Evolutionary conservation across 2,888 invertebrate genomes (phyloP).

Genomic region (Scelioninae gen. 2): DNA sequence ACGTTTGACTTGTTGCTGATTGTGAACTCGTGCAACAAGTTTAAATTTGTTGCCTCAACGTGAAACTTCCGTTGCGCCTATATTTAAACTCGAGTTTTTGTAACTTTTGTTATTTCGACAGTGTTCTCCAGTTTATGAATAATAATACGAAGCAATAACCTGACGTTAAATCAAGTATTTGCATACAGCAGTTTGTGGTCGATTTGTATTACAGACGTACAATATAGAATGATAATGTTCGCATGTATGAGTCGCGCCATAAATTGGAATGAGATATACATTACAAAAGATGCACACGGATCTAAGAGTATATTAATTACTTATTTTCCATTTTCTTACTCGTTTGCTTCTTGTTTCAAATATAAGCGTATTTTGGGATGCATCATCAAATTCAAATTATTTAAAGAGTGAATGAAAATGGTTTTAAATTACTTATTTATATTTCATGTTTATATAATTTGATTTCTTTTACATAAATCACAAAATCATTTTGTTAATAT

Average conservation of each 20-base stretch:
- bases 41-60: constrained; percentile 25
- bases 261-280: constrained; percentile 46
- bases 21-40: constrained; percentile 25
- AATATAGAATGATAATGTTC: constrained; percentile 56
- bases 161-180: constrained; percentile 56
- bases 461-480: too few species aligned
- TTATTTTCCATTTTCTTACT: neutral
- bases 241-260: constrained; percentile 50
- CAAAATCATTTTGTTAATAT: too few species aligned
- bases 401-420: too few species aligned
- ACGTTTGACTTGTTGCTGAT: constrained; percentile 30
- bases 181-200: constrained; percentile 56
- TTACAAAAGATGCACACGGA: constrained; percentile 25
- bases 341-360: too few species aligned
- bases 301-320: constrained; percentile 28
- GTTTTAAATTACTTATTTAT: too few species aligned
- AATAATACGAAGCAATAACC: constrained; percentile 59
- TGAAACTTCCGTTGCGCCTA: constrained; percentile 5
- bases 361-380: too few species aligned
- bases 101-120: constrained; percentile 41
- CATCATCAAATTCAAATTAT: too few species aligned
- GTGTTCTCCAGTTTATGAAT: constrained; percentile 55
- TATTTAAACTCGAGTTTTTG: constrained; percentile 13
- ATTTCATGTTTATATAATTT: too few species aligned
- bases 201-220: constrained; percentile 59